phyloP scores from a whole-genome alignment of 2,113 vertebrate species.

The Atherinomorus stipes region DNA sequence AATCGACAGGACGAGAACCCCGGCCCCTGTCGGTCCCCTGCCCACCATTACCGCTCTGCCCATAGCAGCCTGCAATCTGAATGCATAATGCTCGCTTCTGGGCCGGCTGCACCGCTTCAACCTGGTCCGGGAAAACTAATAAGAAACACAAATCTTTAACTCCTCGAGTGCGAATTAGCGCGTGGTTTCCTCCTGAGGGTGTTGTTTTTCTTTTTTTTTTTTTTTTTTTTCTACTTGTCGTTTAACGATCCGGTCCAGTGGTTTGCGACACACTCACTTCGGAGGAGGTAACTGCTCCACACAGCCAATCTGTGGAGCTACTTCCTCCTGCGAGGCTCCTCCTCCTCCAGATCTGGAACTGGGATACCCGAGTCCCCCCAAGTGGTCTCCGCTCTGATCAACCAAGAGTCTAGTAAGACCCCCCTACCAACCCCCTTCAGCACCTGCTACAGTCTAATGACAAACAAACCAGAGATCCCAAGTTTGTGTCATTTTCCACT shows the following conservation, averaged over 20 bases:
- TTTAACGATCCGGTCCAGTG: conserved; percentile 60
- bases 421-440: not conserved
- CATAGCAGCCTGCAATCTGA: conserved; percentile 87
- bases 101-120: conserved; percentile 61
- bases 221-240: not conserved
- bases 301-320: conserved; percentile 72
- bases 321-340: conserved; percentile 83
- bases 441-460: not conserved
- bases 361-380: conserved; percentile 68
- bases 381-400: conserved; percentile 39
- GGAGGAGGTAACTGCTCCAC: conserved; percentile 68
- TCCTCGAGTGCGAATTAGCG: conserved; percentile 13
- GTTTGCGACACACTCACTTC: conserved; percentile 61
- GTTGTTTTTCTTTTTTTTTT: not conserved
- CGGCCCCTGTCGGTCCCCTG: conserved; percentile 78
- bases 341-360: conserved; percentile 57
- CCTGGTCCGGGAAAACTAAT: conserved; percentile 32
- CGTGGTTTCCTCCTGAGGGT: conserved; percentile 9
- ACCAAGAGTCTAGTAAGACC: not conserved
- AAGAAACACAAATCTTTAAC: not conserved
- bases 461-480: too few relatives aligned
- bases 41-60: conserved; percentile 87
- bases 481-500: too few relatives aligned
- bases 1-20: conserved; percentile 77
- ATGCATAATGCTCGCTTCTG: conserved; percentile 85